Evolutionary conservation across 2,113 vertebrate genomes (phyloP).

Genomic region (Rhinolophus sinicus): DNA sequence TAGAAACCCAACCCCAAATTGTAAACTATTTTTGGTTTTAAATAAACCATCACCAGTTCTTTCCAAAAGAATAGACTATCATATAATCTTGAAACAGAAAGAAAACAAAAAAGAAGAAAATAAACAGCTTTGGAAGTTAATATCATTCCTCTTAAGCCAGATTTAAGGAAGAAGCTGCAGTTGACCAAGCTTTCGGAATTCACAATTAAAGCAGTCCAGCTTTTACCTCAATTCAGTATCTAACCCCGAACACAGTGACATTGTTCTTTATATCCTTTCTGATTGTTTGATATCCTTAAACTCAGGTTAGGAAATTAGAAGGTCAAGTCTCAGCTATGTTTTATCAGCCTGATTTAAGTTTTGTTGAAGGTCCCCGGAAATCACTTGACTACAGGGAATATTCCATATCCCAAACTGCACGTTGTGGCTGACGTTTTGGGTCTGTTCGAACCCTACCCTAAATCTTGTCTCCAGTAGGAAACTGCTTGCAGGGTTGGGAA

Average conservation of each 20-base stretch:
- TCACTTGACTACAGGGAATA: background rate
- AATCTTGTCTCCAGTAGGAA: background rate
- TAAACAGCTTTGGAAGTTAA: background rate
- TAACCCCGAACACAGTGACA: background rate
- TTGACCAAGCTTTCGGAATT: background rate
- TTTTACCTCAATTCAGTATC: background rate
- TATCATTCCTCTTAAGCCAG: background rate
- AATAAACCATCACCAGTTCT: constrained; percentile 9
- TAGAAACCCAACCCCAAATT: constrained; percentile 20
- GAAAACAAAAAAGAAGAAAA: background rate
- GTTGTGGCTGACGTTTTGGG: background rate
- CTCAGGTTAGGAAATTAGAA: constrained; percentile 9
- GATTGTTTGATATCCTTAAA: background rate
- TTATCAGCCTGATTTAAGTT: background rate
- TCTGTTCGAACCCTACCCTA: background rate
- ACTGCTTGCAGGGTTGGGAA: background rate
- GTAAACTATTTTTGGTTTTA: background rate
- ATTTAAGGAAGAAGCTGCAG: background rate
- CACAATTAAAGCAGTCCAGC: background rate
- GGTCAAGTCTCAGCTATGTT: background rate
- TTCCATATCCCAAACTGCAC: background rate
- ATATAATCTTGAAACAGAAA: background rate
- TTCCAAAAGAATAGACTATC: constrained; percentile 24
- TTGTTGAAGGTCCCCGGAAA: background rate
- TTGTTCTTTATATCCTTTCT: background rate